phyloP scores from a whole-genome alignment of 1,140 invertebrate species.

The Leptopilina clavipes region DNA sequence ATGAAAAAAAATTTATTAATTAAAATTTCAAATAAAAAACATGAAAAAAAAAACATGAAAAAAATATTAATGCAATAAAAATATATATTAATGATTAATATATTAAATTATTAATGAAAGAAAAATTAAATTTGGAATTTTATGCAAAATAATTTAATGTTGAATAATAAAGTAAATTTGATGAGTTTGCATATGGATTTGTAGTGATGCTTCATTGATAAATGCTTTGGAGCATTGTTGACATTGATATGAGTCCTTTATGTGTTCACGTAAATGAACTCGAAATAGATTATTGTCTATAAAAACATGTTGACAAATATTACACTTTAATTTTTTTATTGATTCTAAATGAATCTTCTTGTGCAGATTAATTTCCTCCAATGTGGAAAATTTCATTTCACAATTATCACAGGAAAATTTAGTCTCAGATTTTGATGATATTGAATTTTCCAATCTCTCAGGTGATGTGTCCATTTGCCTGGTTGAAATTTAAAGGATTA shows the following conservation, averaged over 20 bases:
- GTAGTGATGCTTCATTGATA: background rate
- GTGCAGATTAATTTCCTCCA: constrained; percentile 56
- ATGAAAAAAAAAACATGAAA: too few species aligned
- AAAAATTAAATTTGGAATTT: background rate
- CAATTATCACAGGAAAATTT: constrained; percentile 61
- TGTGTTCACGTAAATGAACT: constrained; percentile 55
- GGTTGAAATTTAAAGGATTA: constrained; percentile 39
- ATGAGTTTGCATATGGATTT: background rate
- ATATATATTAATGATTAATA: too few species aligned
- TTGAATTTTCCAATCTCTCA: constrained; percentile 39
- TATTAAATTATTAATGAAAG: too few species aligned
- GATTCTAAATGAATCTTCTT: constrained; percentile 52
- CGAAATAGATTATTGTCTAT: constrained; percentile 41
- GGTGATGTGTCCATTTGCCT: constrained; percentile 54
- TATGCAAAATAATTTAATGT: background rate
- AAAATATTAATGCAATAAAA: too few species aligned
- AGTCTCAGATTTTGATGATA: constrained; percentile 49
- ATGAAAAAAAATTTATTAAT: too few species aligned
- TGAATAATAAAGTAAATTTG: background rate
- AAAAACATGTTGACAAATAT: constrained; percentile 56
- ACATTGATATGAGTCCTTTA: constrained; percentile 30
- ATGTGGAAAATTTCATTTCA: constrained; percentile 55
- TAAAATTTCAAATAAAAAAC: too few species aligned
- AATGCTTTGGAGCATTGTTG: background rate
- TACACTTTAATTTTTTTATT: constrained; percentile 50